Evolutionary conservation across 2,113 vertebrate species (phyloP).

Genomic region (Labeo catla): DNA sequence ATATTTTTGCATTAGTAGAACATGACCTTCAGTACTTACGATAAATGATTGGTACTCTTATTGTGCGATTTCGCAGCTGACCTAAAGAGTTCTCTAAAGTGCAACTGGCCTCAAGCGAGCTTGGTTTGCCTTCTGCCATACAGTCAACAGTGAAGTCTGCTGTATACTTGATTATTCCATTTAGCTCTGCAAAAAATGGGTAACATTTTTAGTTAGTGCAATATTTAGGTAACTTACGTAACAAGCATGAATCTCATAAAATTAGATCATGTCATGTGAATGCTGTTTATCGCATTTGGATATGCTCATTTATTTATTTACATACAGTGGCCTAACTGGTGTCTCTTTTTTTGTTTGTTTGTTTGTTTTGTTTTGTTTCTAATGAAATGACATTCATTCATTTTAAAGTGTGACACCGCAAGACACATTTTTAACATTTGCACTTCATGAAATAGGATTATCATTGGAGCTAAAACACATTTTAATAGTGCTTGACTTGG

Average conservation of each 20-base stretch:
- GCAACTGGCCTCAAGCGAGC: slow-evolving; percentile 10
- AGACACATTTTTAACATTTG: not conserved
- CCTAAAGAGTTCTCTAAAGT: slow-evolving; percentile 47
- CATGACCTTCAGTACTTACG: slow-evolving; percentile 56
- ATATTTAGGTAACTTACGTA: not conserved
- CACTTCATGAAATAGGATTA: not conserved
- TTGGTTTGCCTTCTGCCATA: accelerated
- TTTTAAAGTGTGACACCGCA: not conserved
- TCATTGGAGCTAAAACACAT: not conserved
- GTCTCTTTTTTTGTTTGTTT: no score
- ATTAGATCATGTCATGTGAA: not conserved
- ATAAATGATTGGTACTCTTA: slow-evolving; percentile 62
- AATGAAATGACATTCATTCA: not conserved
- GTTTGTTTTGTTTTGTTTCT: not conserved
- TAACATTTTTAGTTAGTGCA: not conserved
- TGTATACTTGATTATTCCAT: not conserved
- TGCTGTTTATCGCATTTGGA: not conserved
- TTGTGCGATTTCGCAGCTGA: accelerated
- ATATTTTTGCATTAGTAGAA: not conserved
- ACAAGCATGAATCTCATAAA: not conserved
- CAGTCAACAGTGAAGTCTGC: not conserved
- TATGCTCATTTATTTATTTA: not conserved
- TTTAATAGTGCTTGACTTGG: not conserved
- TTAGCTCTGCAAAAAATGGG: slow-evolving; percentile 41
- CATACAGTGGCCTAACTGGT: not conserved